phyloP scores from a whole-genome alignment of 2,797 vertebrate genomes.

The Parambassis ranga region DNA sequence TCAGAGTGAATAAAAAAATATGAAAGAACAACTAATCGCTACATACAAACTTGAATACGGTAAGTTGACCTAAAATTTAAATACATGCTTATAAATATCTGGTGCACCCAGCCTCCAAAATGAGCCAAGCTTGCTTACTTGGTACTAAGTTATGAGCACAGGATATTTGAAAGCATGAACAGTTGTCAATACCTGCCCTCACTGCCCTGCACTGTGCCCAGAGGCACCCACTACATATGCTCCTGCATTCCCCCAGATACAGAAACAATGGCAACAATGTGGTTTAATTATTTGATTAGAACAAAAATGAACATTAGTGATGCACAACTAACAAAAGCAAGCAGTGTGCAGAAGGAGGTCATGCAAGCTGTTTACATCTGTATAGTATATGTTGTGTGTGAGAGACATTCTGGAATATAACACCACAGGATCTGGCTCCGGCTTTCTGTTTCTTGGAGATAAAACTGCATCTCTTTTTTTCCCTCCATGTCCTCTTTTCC shows the following conservation, averaged over 20 bases:
- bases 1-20: background rate
- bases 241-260: constrained; percentile 19
- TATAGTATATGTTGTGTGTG: constrained; percentile 16
- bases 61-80: too few species aligned
- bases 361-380: constrained; percentile 17
- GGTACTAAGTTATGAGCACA: background rate
- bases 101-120: background rate
- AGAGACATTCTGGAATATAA: constrained; percentile 47
- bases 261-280: constrained; percentile 46
- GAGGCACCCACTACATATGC: background rate
- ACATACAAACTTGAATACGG: background rate
- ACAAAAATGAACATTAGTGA: constrained; percentile 25
- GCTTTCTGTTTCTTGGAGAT: constrained; percentile 73
- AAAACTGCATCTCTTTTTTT: constrained; percentile 61
- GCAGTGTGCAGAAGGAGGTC: constrained; percentile 58
- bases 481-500: constrained; percentile 49
- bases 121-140: background rate
- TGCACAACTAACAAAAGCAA: constrained; percentile 45
- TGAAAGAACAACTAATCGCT: background rate
- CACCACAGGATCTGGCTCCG: constrained; percentile 58
- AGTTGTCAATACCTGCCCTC: constrained; percentile 4
- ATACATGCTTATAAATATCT: background rate
- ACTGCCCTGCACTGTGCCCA: background rate
- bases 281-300: constrained; percentile 44
- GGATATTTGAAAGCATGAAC: constrained; percentile 7